Evolutionary conservation across 2,113 vertebrate genomes (phyloP), one percentile per base, ranked within the genome.

Genomic region (Cyprinodon variegatus): DNA sequence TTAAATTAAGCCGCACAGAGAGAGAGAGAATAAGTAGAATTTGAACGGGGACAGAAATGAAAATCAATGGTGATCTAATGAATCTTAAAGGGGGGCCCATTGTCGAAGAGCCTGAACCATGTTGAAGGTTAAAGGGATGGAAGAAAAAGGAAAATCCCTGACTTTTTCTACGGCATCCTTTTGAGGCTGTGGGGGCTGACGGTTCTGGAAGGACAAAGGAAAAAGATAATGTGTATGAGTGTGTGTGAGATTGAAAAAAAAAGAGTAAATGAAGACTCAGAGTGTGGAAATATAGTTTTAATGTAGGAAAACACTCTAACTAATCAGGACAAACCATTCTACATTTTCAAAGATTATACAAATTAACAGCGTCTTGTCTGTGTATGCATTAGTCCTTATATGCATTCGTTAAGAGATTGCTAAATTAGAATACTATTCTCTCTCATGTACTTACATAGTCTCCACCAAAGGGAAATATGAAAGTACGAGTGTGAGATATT

Each of bases 301-400:
- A 91, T 91, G 87, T 83, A 86, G 75, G 82, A 76, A 88, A 87
- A 89, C 48, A 79, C 89, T 93, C 86, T 88, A 88, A 86, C 87
- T 92, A 93, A 94, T 94, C 92, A 93, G 89, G 88, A 71, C 87
- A 87, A 93, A 89, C 88, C 83, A 90, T 92, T 93, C 84, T 85
- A 84, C 91, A 90, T 86, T 92, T 93, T 93, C 90, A 91, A 92
- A 93, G 90, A 93, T 92, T 91, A 92, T 93, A 93, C 67, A 84
- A 93, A 94, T 93, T 88, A 94, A 93, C 91, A 91, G 82, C 81
- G 87, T 91, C 91, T 90, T 89, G 89, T 93, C 92, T 91, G 86
- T 92, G 79, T 88, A 83, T 79, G 84, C 85, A 79, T 91, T 88
- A 85, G 90, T 91, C 78, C 81, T 85, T 89, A 89, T 86, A 72